Percentiles rank a stretch among this genome's conserved stretches.
phyloP scores from a whole-genome alignment of 2,797 vertebrate species.

The Gymnoscopelus microlampas region DNA sequence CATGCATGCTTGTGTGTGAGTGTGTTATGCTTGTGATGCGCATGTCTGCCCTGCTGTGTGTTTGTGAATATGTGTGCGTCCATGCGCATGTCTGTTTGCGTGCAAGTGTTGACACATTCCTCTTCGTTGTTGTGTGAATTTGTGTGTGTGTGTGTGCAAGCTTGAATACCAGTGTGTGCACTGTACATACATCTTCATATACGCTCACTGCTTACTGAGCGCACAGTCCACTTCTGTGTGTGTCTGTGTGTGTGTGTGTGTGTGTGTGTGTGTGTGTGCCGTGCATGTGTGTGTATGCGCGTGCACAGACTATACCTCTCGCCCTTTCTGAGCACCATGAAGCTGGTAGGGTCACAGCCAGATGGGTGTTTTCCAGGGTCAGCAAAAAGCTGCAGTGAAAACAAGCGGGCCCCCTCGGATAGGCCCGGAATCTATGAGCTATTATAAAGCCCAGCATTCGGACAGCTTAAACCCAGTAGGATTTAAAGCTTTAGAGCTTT shows the following conservation, averaged over 20 bases:
- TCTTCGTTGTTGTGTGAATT: slow-evolving; percentile 30
- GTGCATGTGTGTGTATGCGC: slow-evolving; percentile 49
- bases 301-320: slow-evolving; percentile 31
- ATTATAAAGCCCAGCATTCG: slow-evolving; percentile 70
- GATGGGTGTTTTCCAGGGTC: slow-evolving; percentile 79
- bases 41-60: not conserved
- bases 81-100: slow-evolving; percentile 5
- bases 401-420: slow-evolving; percentile 73
- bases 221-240: not conserved
- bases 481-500: slow-evolving; percentile 79
- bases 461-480: slow-evolving; percentile 71
- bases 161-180: slow-evolving; percentile 23
- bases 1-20: slow-evolving; percentile 10
- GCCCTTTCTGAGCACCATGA: slow-evolving; percentile 57
- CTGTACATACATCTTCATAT: no score
- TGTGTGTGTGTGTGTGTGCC: slow-evolving; percentile 30
- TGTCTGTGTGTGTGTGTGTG: slow-evolving; percentile 38
- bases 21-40: not conserved
- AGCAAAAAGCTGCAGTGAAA: slow-evolving; percentile 76
- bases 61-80: slow-evolving; percentile 8
- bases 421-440: slow-evolving; percentile 72
- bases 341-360: slow-evolving; percentile 67
- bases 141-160: slow-evolving; percentile 35
- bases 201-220: no score
- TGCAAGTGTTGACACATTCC: slow-evolving; percentile 25